Evolutionary conservation across 53 echinoderm and acorn worm species (phyloP), one percentile per base, ranked within the genome.

Genomic region (Glandiceps talaboti): DNA sequence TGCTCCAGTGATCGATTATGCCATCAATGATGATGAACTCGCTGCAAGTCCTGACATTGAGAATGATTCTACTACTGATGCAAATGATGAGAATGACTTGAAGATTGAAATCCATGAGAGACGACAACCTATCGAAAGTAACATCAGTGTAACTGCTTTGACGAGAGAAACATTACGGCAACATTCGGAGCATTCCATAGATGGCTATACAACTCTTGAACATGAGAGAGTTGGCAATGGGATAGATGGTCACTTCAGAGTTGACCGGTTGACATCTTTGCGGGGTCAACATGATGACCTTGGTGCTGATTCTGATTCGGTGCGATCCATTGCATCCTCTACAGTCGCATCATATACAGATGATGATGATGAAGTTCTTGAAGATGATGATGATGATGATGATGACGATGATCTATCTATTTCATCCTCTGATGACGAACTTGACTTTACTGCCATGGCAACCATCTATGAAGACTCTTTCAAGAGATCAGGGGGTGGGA

Each of bases 211-310:
- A n/a, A n/a, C n/a, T n/a, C n/a, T n/a, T n/a, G n/a, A n/a, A n/a
- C n/a, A n/a, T n/a, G 86, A 75, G 79, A 28, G 80, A 79, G 73
- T 74, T 79, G 14, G 76, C 74, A 80, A 33, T 75, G 0, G 80
- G 88, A 31, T 83, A 91, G 31, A 33, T 88, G 74, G 86, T 86
- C 27, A 86, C 88, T 78, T 45, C 20, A 6, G 64, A 20, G 64
- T 45, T 45, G 64, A 45, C 6, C 6, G 64, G 20, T 20, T 45
- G 6, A 12, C 64, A 12, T 20, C 64, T 12, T 20, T 6, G 64
- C 64, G 20, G 6, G 20, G 6, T 20, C 64, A 12, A 12, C 64
- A 45, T 20, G 64, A 45, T 45, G 64, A 45, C 64, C 64, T 45
- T 45, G 64, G 64, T 6, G 64, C 64, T 12, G 64, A 45, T 20